Evolutionary conservation across 2,888 invertebrate genomes (phyloP), one percentile per base, ranked within the genome.

Genomic region (Brassicogethes aeneus): DNA sequence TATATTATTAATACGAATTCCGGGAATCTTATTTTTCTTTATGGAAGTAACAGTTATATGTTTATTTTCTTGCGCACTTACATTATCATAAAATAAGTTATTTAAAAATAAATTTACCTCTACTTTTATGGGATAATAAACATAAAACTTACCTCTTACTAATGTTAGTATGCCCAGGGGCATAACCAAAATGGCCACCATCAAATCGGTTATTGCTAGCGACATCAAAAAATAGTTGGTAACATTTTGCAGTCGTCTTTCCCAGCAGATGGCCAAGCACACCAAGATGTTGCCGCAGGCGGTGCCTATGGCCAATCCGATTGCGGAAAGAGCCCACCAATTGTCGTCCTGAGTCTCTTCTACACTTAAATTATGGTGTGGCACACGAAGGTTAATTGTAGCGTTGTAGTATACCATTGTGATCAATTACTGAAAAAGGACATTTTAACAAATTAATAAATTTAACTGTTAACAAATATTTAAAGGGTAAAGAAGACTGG

Each of bases 161-260:
- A 89, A 70, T 3, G 87, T 86, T 47, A 89, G 68, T 56, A 89
- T 89, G 37, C 92, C 91, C 47, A 95, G 72, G 1, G 96, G 96
- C 96, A 96, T 96, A 49, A 96, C 96, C 53, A 95, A 72, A 15
- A 93, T 77, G 33, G 93, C 93, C 2, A 96, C 94, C 73, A 96
- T 82, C 36, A 95, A 76, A 70, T 96, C 96, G 10, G 95, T 95
- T 51, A 95, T 85, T 39, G 95, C 94, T 62, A 96, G 69, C 3
- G 94, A 95, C 82, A 95, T 87, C 59, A 96, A 75, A 64, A 96
- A 96, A 68, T 94, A 95, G 70, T 96, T 96, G 58, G 95, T 96
- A 44, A 94, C 92, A 73, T 93, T 96, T 70, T 96, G 95, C 45
- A 96, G 72, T 12, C 93, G 76, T 41, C 89, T 78, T 65, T 96